phyloP scores from a whole-genome alignment of 2,888 invertebrate species.

The Cryptophagus acutangulus region DNA sequence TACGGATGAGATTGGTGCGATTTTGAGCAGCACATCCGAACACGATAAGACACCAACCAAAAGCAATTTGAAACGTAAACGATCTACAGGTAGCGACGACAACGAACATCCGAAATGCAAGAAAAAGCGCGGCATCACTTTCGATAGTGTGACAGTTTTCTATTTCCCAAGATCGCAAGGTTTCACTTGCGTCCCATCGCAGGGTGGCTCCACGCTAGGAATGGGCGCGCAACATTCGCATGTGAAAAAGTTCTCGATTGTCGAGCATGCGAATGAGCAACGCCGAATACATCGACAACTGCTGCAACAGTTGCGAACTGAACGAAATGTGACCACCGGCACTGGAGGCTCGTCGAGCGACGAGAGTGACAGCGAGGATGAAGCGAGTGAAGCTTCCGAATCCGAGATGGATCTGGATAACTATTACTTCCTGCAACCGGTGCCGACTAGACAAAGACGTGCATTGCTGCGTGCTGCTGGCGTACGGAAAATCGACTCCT shows the following conservation, averaged over 20 bases:
- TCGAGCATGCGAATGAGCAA: conserved; percentile 87
- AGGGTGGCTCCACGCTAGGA: conserved; percentile 87
- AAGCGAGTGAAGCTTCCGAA: conserved; percentile 73
- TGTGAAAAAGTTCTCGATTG: conserved; percentile 72
- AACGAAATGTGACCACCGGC: conserved; percentile 53
- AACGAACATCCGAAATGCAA: conserved; percentile 54
- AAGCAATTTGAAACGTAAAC: conserved; percentile 68
- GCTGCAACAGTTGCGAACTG: conserved; percentile 65
- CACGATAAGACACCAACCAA: conserved; percentile 46
- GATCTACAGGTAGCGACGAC: conserved; percentile 47
- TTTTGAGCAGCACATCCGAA: conserved; percentile 30
- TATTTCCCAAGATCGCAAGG: conserved; percentile 93
- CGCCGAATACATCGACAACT: conserved; percentile 79
- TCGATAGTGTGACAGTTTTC: conserved; percentile 88
- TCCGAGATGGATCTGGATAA: conserved; percentile 84
- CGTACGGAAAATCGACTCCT: conserved; percentile 85
- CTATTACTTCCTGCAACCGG: conserved; percentile 87
- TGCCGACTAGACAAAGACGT: conserved; percentile 85
- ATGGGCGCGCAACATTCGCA: conserved; percentile 76
- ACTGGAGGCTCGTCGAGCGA: conserved; percentile 65
- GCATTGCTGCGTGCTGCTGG: conserved; percentile 87
- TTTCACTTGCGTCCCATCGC: conserved; percentile 86
- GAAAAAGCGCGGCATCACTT: conserved; percentile 77
- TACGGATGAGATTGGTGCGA: conserved; percentile 27
- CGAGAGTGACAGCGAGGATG: conserved; percentile 81